Evolutionary conservation across 2,113 vertebrate species (phyloP).

Genomic region (Bos taurus): ARS-UCD2.0 NC_037348.1:10791001-10791500

Average conservation of each 20-base stretch:
- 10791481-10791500: background rate
- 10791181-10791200: background rate
- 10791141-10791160: background rate
- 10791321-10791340: background rate
- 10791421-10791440: background rate
- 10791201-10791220: background rate
- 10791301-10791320: background rate
- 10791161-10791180: background rate
- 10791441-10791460: background rate
- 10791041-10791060: background rate
- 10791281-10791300: background rate
- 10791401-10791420: background rate
- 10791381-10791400: background rate
- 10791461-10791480: background rate
- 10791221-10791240: background rate
- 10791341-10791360: background rate
- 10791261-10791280: background rate
- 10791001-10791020: background rate
- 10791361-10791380: background rate
- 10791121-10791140: background rate
- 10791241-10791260: background rate
- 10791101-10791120: background rate
- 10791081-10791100: background rate
- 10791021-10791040: background rate
- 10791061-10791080: background rate